Evolutionary conservation across 2,888 invertebrate genomes (phyloP).

Genomic region (Dynastes grantii): DNA sequence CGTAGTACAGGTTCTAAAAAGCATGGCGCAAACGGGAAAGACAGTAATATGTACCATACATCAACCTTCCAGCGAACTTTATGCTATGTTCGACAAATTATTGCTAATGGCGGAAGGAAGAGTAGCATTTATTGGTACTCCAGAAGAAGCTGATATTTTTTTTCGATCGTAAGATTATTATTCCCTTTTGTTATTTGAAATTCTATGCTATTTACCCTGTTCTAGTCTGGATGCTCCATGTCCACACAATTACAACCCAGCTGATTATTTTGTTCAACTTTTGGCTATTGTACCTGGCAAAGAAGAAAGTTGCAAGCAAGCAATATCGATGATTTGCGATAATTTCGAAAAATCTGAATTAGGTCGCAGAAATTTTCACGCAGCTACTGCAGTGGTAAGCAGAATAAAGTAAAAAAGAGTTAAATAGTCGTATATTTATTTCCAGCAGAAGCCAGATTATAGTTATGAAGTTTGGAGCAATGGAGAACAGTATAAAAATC

Average conservation of each 20-base stretch:
- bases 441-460: conserved; percentile 56
- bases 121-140: conserved; percentile 89
- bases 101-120: conserved; percentile 93
- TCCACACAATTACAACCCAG: conserved; percentile 94
- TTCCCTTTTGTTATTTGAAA: not conserved
- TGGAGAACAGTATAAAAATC: conserved; percentile 63
- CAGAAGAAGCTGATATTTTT: conserved; percentile 84
- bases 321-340: conserved; percentile 86
- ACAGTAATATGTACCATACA: conserved; percentile 95
- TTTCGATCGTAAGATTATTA: conserved; percentile 80
- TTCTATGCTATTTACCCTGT: not conserved
- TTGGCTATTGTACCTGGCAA: conserved; percentile 89
- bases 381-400: conserved; percentile 70
- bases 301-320: conserved; percentile 85
- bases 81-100: conserved; percentile 91
- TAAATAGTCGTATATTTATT: not conserved
- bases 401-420: not conserved
- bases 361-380: conserved; percentile 76
- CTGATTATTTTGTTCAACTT: conserved; percentile 93
- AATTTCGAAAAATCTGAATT: conserved; percentile 79
- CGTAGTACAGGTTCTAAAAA: conserved; percentile 87
- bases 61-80: conserved; percentile 95
- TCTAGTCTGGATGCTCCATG: conserved; percentile 85
- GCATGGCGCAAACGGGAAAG: conserved; percentile 85
- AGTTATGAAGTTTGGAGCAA: conserved; percentile 63